phyloP scores from a whole-genome alignment of 2,113 vertebrate species.

The Myodes glareolus region DNA sequence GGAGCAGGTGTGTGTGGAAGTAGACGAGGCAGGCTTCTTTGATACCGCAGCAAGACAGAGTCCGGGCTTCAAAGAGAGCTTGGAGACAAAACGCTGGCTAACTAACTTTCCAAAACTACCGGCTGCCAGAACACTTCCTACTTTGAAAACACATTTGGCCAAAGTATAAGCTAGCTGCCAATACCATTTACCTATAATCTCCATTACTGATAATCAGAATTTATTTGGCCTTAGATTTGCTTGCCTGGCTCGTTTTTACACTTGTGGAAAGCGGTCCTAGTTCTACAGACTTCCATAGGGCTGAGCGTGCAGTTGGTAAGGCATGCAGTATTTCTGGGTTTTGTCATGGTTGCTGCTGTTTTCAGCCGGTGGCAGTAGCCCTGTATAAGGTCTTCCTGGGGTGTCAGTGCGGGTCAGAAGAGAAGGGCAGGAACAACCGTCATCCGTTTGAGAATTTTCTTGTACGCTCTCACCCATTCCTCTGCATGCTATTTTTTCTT shows the following conservation, averaged over 20 bases:
- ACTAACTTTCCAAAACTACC: neutral
- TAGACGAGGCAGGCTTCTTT: neutral
- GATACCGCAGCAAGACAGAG: neutral
- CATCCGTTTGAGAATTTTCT: neutral
- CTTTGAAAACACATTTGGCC: neutral
- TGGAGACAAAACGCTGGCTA: neutral
- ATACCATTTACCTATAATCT: neutral
- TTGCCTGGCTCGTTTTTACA: neutral
- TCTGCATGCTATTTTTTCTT: neutral
- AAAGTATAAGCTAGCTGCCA: neutral
- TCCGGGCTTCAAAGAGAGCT: neutral
- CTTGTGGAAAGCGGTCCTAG: neutral
- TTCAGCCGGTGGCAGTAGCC: neutral
- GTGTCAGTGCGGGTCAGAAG: neutral
- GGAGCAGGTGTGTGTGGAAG: neutral
- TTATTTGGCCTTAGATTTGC: constrained; percentile 1
- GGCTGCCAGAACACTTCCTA: neutral
- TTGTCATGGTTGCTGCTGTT: neutral
- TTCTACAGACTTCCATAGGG: neutral
- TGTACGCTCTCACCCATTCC: no score
- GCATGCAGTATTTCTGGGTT: neutral
- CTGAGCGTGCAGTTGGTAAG: neutral
- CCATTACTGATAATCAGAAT: neutral
- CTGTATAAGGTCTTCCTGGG: neutral
- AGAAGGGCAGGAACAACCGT: neutral